These are phyloP conservation scores for Parascotia fuliginaria DNA, from an alignment of 2,888 invertebrate species.

Conservation along the genomic window DNA sequence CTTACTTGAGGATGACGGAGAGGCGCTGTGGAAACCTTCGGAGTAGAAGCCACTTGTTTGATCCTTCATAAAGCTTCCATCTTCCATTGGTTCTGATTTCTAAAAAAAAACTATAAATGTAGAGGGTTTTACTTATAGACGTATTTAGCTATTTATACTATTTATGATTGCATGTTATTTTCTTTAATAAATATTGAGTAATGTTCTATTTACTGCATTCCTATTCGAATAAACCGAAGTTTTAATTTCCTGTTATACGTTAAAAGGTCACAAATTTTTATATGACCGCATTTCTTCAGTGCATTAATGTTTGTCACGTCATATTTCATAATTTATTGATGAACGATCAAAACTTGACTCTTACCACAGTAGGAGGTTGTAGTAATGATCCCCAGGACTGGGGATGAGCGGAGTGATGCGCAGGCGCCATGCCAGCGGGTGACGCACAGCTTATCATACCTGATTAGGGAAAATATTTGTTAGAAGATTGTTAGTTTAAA, in stretches of 20 bases:
- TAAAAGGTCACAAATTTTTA: background rate
- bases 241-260: background rate
- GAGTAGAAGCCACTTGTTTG: conserved; percentile 87
- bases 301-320: too few relatives aligned
- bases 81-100: conserved; percentile 86
- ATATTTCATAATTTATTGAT: too few relatives aligned
- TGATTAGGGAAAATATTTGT: conserved; percentile 40
- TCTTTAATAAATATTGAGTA: too few relatives aligned
- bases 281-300: too few relatives aligned
- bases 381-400: conserved; percentile 68
- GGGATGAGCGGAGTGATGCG: conserved; percentile 64
- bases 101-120: conserved; percentile 61
- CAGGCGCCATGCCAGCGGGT: conserved; percentile 79
- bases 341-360: too few relatives aligned
- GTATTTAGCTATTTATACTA: background rate
- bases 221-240: too few relatives aligned
- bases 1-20: conserved; percentile 85
- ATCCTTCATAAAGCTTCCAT: conserved; percentile 79
- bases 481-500: background rate
- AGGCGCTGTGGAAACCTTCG: conserved; percentile 86
- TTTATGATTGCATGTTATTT: too few relatives aligned
- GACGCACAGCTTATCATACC: conserved; percentile 80
- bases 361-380: conserved; percentile 72
- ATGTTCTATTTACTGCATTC: too few relatives aligned
- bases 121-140: conserved; percentile 5